Evolutionary conservation across 2,888 invertebrate genomes (phyloP), one percentile per base, ranked within the genome.

Genomic region (Piscicola geometra): DNA sequence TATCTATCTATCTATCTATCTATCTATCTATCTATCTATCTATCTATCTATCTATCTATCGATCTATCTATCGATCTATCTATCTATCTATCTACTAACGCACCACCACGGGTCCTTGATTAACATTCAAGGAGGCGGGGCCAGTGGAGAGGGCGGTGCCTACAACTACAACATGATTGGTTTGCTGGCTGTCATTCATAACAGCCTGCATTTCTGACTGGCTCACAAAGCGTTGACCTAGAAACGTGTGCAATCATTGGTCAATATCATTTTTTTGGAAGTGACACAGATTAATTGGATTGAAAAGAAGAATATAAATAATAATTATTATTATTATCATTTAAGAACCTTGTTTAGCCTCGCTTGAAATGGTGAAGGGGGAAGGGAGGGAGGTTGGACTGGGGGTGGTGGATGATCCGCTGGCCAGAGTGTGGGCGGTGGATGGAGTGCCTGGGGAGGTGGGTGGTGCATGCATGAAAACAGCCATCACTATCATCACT

Each of bases 121-220:
- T 92, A 76, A 92, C 90, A 52, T 91, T 90, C 88, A 85, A 79
- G 36, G 84, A 83, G 21, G 84, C 80, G 75, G 85, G 81, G 75
- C 84, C 90, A 5, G 93, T 92, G 0, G 94, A 95, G 80, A 97
- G 87, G 32, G 96, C 93, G 0, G 96, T 95, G 33, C 98, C 98
- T 78, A 98, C 95, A 79, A 95, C 97, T 67, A 98, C 95, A 78
- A 98, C 94, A 87, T 98, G 97, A 83, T 93, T 94, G 36, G 92
- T 69, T 35, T 70, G 71, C 25, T 33, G 41, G 33, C 73, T 35
- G 18, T 73, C 76, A 32, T 71, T 71, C 25, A 71, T 50, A 1
- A 50, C 41, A 30, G 71, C 71, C 52, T 71, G 71, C 50, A 71
- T 25, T 21, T 71, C 71, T 52, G 50, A 30, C n/a, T 71, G 71